Evolutionary conservation across 2,113 vertebrate genomes (phyloP).

Genomic region (Corvus moneduloides): DNA sequence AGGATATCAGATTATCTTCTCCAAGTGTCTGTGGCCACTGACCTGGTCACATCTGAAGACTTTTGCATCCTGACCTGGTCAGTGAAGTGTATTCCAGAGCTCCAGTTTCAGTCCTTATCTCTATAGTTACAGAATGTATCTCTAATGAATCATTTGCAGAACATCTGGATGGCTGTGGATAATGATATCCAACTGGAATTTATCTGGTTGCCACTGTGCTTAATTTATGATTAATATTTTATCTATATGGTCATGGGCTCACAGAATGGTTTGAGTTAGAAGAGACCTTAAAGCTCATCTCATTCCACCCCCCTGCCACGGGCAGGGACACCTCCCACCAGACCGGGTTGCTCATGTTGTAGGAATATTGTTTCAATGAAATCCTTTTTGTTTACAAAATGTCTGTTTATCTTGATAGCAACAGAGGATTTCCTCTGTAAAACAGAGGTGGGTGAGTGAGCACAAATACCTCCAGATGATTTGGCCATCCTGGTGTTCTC

Average conservation of each 20-base stretch:
- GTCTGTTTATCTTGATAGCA: neutral
- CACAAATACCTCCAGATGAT: neutral
- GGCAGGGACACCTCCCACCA: neutral
- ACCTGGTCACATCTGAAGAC: neutral
- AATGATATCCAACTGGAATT: neutral
- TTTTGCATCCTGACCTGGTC: neutral
- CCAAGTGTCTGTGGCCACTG: neutral
- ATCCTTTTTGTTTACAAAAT: neutral
- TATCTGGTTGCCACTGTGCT: neutral
- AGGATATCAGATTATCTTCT: neutral
- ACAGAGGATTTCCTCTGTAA: neutral
- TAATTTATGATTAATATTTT: neutral
- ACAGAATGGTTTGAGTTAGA: neutral
- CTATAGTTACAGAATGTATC: neutral
- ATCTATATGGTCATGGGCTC: neutral
- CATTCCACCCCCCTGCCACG: neutral
- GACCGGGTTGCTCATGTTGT: neutral
- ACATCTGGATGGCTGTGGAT: conserved; percentile 9
- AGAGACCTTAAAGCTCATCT: neutral
- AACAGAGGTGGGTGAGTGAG: neutral
- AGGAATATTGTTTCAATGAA: neutral
- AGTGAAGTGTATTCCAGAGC: neutral
- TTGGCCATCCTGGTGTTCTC: neutral
- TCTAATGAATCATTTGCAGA: conserved; percentile 6
- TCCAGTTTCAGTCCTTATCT: neutral